phyloP scores from a whole-genome alignment of 2,888 invertebrate species.

The Tachina fera region DNA sequence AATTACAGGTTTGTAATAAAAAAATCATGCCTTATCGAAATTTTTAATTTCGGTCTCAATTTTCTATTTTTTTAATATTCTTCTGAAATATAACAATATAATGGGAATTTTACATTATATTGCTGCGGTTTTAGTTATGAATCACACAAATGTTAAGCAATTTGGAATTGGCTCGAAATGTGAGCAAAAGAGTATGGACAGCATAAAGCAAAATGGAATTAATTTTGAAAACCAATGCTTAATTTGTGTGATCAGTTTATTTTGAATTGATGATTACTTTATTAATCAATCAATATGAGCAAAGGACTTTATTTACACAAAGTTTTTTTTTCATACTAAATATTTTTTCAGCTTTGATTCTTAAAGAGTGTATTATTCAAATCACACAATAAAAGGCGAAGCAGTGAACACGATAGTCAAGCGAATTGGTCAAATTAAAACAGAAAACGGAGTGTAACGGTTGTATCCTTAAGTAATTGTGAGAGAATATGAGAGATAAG shows the following conservation, averaged over 20 bases:
- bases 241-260: slow-evolving; percentile 73
- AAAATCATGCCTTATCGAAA: slow-evolving; percentile 66
- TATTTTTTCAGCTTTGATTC: slow-evolving; percentile 24
- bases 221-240: slow-evolving; percentile 72
- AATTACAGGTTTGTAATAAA: not conserved
- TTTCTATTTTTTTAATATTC: slow-evolving; percentile 65
- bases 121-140: slow-evolving; percentile 43
- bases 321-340: slow-evolving; percentile 73
- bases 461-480: slow-evolving; percentile 54
- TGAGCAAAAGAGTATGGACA: slow-evolving; percentile 58
- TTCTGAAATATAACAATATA: slow-evolving; percentile 53
- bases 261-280: slow-evolving; percentile 74
- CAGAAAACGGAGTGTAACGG: slow-evolving; percentile 28
- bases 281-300: slow-evolving; percentile 67
- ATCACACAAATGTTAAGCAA: slow-evolving; percentile 69
- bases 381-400: slow-evolving; percentile 48
- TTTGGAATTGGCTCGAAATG: slow-evolving; percentile 57
- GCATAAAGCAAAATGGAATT: slow-evolving; percentile 49
- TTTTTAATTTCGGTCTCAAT: slow-evolving; percentile 78
- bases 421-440: slow-evolving; percentile 62
- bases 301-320: slow-evolving; percentile 82
- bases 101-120: slow-evolving; percentile 55
- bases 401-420: slow-evolving; percentile 60
- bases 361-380: slow-evolving; percentile 33
- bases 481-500: slow-evolving; percentile 48